Conservation (phyloP, 2,113 vertebrate species). For the Hippocampus abdominalis region DNA sequence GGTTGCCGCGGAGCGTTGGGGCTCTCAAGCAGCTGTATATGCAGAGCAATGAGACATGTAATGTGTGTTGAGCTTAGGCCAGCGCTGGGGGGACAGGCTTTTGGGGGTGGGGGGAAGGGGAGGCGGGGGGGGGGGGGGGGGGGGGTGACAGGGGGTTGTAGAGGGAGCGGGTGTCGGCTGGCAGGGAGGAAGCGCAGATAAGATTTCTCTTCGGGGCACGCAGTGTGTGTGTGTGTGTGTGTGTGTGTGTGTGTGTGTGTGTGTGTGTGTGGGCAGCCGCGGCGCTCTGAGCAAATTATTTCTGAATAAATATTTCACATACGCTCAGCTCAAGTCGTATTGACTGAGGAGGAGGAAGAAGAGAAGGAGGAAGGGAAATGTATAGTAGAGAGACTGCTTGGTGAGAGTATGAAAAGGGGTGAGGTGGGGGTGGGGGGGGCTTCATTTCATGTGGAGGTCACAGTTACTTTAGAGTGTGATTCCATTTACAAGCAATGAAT, state of each 20-base stretch:
- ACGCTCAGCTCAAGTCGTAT: slow-evolving; percentile 68
- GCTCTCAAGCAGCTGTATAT: slow-evolving; percentile 66
- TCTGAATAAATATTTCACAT: slow-evolving; percentile 76
- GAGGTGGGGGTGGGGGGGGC: not conserved
- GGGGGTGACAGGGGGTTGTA: slow-evolving; percentile 48
- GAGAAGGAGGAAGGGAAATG: slow-evolving; percentile 15
- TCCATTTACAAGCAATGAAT: slow-evolving; percentile 10
- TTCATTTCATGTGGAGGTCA: not conserved
- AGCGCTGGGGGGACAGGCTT: slow-evolving; percentile 65
- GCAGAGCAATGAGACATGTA: slow-evolving; percentile 72
- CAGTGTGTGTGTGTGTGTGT: slow-evolving; percentile 37
- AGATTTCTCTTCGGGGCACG: slow-evolving; percentile 71
- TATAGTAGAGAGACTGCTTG: not conserved
- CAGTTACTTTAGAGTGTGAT: slow-evolving; percentile 10
- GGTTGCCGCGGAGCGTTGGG: slow-evolving; percentile 30
- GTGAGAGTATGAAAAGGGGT: slow-evolving; percentile 5
- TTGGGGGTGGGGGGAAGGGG: slow-evolving; percentile 31
- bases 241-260: too few relatives aligned
- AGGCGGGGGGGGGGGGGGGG: slow-evolving; percentile 24
- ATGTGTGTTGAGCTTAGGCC: slow-evolving; percentile 63
- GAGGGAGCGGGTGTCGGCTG: slow-evolving; percentile 36
- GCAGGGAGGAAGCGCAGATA: slow-evolving; percentile 62
- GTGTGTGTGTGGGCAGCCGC: slow-evolving; percentile 62
- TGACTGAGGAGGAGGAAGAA: slow-evolving; percentile 39
- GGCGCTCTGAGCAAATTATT: slow-evolving; percentile 57